Evolutionary conservation across 2,888 invertebrate species (phyloP).

Genomic region (Hyalella azteca): DNA sequence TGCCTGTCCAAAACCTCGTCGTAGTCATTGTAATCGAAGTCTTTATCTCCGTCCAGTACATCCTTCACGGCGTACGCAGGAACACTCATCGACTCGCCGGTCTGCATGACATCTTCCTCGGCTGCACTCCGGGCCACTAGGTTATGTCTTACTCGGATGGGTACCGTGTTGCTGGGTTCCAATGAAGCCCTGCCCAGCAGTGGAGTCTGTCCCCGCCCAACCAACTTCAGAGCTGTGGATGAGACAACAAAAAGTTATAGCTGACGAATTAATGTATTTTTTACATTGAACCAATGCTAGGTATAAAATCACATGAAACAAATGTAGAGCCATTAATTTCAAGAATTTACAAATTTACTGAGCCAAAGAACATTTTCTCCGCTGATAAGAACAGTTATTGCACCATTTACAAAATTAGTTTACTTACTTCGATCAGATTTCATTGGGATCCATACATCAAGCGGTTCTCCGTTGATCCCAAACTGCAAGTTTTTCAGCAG

Average conservation of each 20-base stretch:
- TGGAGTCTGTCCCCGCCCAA: conserved; percentile 1
- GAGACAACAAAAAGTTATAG: no score
- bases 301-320: no score
- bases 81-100: neutral
- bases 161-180: neutral
- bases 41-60: conserved; percentile 4
- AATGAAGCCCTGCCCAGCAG: neutral
- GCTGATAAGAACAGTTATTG: neutral
- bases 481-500: conserved; percentile 49
- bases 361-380: no score
- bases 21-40: conserved; percentile 3
- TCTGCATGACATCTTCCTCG: neutral
- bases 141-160: neutral
- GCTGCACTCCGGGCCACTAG: neutral
- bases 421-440: conserved; percentile 25
- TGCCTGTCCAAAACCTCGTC: neutral
- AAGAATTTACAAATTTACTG: no score
- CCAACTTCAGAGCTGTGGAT: conserved; percentile 6
- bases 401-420: neutral
- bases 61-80: neutral
- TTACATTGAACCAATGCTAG: neutral
- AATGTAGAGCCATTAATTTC: no score
- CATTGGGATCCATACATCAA: conserved; percentile 56
- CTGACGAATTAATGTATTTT: no score
- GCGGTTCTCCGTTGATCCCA: conserved; percentile 53